Base-by-base conservation (phyloP, 1,140 invertebrate species). In the Drosophila tsacasi region DNA sequence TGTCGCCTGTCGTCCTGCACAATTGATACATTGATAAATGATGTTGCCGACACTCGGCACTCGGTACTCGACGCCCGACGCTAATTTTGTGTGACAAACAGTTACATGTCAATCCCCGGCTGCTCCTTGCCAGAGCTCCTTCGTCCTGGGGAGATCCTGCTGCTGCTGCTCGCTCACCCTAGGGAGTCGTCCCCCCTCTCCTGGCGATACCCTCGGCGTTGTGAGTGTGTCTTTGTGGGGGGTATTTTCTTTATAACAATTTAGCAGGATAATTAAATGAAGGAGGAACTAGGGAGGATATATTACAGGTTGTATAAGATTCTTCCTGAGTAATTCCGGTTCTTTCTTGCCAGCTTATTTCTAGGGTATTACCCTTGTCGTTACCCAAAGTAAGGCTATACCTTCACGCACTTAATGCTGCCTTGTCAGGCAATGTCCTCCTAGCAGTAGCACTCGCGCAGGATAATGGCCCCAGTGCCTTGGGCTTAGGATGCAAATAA, bases 1-100 rank as follows among this genome's bases (percentile, higher is more conserved):
- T 87, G 83, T 81, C 63, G 80, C 54, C 83, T 87, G 84, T 83
- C 84, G 68, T 62, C 58, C 76, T 49, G 62, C 73, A 39, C 84
- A 79, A 87, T 87, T 87, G 81, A 79, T 81, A 77, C 78, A 81
- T 87, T 89, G 84, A 87, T 89, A 87, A 87, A 87, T 87, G 84
- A 87, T 83, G 81, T 71, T 71, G 58, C 76, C 73, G 66, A 67
- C 55, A 67, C 76, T 54, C 68, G 60, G 58, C 59, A 62, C 62
- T 76, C 60, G 57, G 55, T 37, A 49, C 58, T 64, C 60, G 57
- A 55, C 40, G 52, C 58, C 67, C 68, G 47, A 79, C 73, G 81
- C 77, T 87, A 87, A 87, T 87, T 87, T 87, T 73, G 77, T 87
- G 84, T 87, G 83, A 87, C 84, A 87, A 87, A 89, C 55, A 75